Evolutionary conservation across 2,888 invertebrate species (phyloP), one percentile per base, ranked within the genome.

Genomic region (Nemotelus pantherinus): DNA sequence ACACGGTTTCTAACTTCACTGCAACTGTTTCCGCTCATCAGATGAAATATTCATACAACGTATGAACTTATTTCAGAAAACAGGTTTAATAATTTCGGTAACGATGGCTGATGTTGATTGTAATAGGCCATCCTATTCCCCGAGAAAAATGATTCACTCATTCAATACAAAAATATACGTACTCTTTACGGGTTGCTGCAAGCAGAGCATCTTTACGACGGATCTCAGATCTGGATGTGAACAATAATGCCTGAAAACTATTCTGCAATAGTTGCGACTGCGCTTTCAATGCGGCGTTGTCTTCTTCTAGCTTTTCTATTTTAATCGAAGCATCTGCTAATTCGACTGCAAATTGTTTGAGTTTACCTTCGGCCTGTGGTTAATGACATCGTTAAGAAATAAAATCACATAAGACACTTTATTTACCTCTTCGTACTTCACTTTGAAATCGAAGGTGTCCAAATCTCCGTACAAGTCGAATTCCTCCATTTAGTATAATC

Each of bases 381-480:
- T 25, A 25, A 25, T 41, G 41, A 50, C 3, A 63, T 39, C 2
- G 6, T 39, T 6, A 2, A 63, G 5, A 25, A 45, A 25, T 25
- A 6, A 41, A 71, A 63, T 4, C 25, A 39, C 64, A 25, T 10
- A 44, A 44, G 39, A 44, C 44, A 44, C 43, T 44, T 6, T 7
- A 60, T 39, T 81, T 81, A 86, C 86, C 79, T 83, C 82, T 50
- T 83, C 82, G 0, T 72, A 68, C 60, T 77, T 77, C 48, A 85
- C 83, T 5, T 80, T 78, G 47, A 82, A 79, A 55, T 86, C 84
- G 50, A 86, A 85, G 44, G 83, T 83, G 2, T 86, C 85, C 81
- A 86, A 81, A 79, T 86, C 86, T 47, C 83, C 83, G 55, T 86
- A 86, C 3, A 86, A 83, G 81, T 84, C 81, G 43, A 85, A 80